These are phyloP conservation scores for Philonicus albiceps DNA, from an alignment of 2,888 invertebrate genomes.

Conservation along the genomic window DNA sequence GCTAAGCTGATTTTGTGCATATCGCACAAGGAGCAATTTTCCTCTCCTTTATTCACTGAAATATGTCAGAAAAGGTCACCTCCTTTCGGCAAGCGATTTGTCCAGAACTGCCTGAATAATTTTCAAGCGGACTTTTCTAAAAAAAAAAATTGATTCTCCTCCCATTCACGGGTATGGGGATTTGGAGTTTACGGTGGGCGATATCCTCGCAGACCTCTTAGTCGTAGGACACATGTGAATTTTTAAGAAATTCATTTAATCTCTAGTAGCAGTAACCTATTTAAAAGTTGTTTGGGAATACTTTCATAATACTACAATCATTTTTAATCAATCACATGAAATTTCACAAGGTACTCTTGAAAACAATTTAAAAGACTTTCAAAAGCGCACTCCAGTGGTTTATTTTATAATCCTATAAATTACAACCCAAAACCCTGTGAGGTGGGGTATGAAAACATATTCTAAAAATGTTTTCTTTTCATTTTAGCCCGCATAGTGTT, in stretches of 20 bases:
- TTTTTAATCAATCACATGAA: too few species aligned
- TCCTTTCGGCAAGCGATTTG: neutral
- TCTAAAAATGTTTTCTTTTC: too few species aligned
- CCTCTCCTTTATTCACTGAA: slow-evolving; percentile 29
- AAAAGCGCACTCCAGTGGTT: too few species aligned
- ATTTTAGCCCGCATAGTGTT: too few species aligned
- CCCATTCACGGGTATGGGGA: neutral
- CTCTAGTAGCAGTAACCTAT: neutral
- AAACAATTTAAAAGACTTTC: too few species aligned
- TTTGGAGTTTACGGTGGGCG: neutral
- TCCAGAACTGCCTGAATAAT: neutral
- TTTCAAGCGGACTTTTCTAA: neutral
- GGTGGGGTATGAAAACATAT: too few species aligned
- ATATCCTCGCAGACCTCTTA: neutral
- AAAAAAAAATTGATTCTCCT: neutral
- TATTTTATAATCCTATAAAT: too few species aligned
- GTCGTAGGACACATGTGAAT: neutral
- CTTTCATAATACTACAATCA: neutral
- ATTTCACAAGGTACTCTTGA: too few species aligned
- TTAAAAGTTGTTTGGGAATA: neutral
- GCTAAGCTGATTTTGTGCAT: slow-evolving; percentile 37
- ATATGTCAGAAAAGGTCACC: slow-evolving; percentile 38
- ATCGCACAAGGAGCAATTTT: slow-evolving; percentile 28
- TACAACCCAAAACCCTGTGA: too few species aligned
- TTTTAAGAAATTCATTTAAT: neutral